These are phyloP conservation scores for Odobenus rosmarus DNA, from an alignment of 2,113 vertebrate species.

Conservation along the genomic window DNA sequence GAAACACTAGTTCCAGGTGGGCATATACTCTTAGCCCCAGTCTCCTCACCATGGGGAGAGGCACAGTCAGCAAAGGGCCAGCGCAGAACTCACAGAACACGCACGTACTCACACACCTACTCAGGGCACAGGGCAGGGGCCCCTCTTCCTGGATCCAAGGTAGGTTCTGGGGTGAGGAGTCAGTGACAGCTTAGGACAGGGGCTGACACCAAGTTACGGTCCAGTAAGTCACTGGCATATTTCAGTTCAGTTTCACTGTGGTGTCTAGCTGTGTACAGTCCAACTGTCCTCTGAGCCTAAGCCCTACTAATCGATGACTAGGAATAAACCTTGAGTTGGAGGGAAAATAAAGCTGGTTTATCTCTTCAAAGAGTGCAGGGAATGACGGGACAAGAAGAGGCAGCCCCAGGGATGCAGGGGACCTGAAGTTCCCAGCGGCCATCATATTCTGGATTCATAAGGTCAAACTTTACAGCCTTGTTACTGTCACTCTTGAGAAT, in stretches of 20 bases:
- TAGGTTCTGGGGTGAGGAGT: not conserved
- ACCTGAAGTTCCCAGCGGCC: slow-evolving; percentile 60
- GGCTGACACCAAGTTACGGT: not conserved
- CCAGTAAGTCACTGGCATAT: not conserved
- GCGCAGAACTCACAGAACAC: fast-evolving
- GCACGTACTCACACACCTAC: fast-evolving
- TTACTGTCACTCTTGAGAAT: slow-evolving; percentile 67
- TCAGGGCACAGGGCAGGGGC: not conserved
- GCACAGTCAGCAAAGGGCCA: not conserved
- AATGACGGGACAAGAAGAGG: not conserved
- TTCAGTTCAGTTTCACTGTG: not conserved
- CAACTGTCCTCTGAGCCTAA: slow-evolving; percentile 31
- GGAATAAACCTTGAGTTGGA: slow-evolving; percentile 76
- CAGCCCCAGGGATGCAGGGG: slow-evolving; percentile 44
- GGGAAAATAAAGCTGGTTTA: slow-evolving; percentile 71
- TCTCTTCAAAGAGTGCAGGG: slow-evolving; percentile 47
- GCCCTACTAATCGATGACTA: slow-evolving; percentile 46
- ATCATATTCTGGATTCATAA: slow-evolving; percentile 82
- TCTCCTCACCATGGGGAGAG: fast-evolving
- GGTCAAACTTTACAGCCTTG: slow-evolving; percentile 85
- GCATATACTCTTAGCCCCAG: not conserved
- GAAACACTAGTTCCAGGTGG: not conserved
- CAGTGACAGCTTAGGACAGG: not conserved
- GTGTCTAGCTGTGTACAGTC: not conserved
- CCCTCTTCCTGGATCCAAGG: not conserved